Conservation (phyloP, 2,797 vertebrate genomes). For the Falco cherrug region DNA sequence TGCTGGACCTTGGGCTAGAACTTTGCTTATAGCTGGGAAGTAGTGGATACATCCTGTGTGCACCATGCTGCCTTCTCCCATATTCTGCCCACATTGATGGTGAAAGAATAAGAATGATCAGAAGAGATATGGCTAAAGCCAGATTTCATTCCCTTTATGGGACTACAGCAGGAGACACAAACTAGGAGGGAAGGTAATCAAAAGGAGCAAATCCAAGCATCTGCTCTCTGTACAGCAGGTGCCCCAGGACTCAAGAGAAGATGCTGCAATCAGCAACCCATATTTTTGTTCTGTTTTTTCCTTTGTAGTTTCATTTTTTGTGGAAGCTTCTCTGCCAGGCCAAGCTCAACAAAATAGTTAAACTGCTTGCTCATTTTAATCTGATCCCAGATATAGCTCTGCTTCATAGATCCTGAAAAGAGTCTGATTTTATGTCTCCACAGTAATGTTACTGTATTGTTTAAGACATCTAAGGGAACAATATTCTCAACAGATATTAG, state of each 20-base stretch:
- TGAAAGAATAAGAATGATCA: not conserved
- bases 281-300: not conserved
- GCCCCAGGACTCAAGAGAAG: not conserved
- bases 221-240: not conserved
- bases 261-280: not conserved
- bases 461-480: not conserved
- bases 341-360: not conserved
- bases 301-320: not conserved
- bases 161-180: not conserved
- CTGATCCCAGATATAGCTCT: not conserved
- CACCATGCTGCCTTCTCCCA: not conserved
- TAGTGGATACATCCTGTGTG: not conserved
- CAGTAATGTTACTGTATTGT: not conserved
- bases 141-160: not conserved
- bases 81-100: not conserved
- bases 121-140: not conserved
- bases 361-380: not conserved
- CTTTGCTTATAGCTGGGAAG: not conserved
- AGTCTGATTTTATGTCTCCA: not conserved
- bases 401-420: not conserved
- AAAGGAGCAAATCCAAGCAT: not conserved
- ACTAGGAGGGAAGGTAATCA: not conserved
- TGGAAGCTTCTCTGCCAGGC: not conserved
- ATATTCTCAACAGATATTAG: not conserved
- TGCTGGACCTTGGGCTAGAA: not conserved